These are phyloP conservation scores for Oreochromis grahami DNA, from an alignment of 2,797 vertebrate species.

Conservation along the genomic window DNA sequence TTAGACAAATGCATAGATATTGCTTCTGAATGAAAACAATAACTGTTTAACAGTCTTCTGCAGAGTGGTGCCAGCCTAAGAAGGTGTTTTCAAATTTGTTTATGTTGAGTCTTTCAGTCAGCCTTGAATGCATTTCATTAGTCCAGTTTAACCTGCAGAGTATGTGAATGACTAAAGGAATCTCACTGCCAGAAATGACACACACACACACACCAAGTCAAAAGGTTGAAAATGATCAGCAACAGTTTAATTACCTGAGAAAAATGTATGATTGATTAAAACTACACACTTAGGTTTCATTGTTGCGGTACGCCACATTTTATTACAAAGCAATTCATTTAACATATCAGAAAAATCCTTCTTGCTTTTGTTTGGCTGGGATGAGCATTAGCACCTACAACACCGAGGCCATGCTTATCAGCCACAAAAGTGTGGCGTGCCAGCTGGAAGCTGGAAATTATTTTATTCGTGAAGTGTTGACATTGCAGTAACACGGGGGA, in stretches of 20 bases:
- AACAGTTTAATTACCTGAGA: neutral
- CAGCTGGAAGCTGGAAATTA: neutral
- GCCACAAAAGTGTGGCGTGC: neutral
- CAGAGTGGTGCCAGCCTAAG: fast-evolving
- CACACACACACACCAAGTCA: neutral
- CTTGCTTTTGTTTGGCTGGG: neutral
- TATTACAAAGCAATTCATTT: neutral
- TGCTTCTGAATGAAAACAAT: neutral
- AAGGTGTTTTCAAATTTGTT: neutral
- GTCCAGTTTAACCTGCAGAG: neutral
- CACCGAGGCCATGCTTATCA: neutral
- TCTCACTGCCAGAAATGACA: neutral
- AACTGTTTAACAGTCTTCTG: neutral
- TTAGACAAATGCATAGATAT: neutral
- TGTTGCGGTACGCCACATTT: neutral
- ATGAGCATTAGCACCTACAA: neutral
- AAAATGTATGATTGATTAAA: neutral
- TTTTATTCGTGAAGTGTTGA: neutral
- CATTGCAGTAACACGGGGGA: fast-evolving
- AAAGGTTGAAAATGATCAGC: fast-evolving
- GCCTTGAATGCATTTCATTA: neutral
- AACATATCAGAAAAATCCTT: neutral
- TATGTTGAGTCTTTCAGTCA: neutral
- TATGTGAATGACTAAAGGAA: neutral
- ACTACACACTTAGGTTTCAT: neutral